Evolutionary conservation across 2,888 invertebrate genomes (phyloP).

Genomic region (Globia sparganii): DNA sequence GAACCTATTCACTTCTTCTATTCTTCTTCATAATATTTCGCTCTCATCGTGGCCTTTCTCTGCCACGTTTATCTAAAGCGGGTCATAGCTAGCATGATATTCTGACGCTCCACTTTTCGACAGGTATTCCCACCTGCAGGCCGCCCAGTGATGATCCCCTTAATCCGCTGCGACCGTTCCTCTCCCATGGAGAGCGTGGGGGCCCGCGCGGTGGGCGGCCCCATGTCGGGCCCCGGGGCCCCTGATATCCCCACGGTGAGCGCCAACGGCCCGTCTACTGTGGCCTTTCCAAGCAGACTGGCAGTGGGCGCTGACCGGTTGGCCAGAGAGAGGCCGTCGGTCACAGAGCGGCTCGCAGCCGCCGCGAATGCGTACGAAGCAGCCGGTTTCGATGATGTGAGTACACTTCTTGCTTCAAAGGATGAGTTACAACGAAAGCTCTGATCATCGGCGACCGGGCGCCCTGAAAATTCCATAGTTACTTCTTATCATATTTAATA

Average conservation of each 20-base stretch:
- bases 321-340: conserved; percentile 64
- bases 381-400: conserved; percentile 79
- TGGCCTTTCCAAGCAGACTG: conserved; percentile 67
- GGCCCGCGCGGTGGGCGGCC: conserved; percentile 58
- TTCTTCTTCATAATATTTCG: conserved; percentile 13
- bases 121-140: conserved; percentile 41
- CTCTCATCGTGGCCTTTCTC: conserved; percentile 12
- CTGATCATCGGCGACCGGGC: background rate
- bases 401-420: conserved; percentile 53
- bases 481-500: background rate
- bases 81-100: conserved; percentile 19
- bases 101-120: conserved; percentile 36
- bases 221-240: conserved; percentile 40
- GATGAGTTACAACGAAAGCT: background rate
- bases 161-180: conserved; percentile 37
- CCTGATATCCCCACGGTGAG: conserved; percentile 19
- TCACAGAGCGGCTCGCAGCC: conserved; percentile 62
- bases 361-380: conserved; percentile 55
- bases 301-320: conserved; percentile 65
- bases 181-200: conserved; percentile 58
- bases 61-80: conserved; percentile 6
- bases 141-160: conserved; percentile 20
- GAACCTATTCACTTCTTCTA: conserved; percentile 19
- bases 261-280: conserved; percentile 39
- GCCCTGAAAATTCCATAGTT: background rate